Evolutionary conservation across 2,797 vertebrate species (phyloP).

Genomic region (Cossypha caffra): DNA sequence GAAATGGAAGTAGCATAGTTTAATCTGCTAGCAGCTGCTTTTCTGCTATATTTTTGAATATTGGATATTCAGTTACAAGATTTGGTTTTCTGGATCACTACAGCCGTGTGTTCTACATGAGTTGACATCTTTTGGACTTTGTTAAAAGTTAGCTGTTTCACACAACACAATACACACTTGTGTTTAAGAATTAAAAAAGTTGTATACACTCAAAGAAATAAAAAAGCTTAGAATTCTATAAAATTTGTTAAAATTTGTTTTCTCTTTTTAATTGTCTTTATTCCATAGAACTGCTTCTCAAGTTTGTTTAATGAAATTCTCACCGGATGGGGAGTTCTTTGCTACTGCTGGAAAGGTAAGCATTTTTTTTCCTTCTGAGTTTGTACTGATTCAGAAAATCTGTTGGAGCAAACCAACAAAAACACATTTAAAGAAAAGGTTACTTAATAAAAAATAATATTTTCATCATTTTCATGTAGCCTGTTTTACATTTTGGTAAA

Average conservation of each 20-base stretch:
- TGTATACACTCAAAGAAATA: not conserved
- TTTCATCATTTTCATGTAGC: not conserved
- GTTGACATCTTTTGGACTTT: not conserved
- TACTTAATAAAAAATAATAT: not conserved
- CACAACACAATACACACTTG: not conserved
- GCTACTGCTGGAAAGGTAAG: constrained; percentile 94
- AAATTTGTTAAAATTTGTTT: not conserved
- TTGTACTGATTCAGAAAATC: not conserved
- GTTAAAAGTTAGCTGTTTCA: not conserved
- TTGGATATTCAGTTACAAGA: not conserved
- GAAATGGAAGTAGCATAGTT: not conserved
- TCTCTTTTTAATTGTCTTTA: not conserved
- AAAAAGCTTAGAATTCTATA: not conserved
- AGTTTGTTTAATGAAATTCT: constrained; percentile 93
- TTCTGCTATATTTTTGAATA: not conserved
- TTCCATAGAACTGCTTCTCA: constrained; percentile 89
- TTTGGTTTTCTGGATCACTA: not conserved
- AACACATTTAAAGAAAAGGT: fast-evolving
- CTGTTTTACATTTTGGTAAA: not conserved
- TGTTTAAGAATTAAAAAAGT: not conserved
- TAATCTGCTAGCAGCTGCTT: not conserved
- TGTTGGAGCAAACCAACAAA: not conserved
- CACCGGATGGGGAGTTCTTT: constrained; percentile 96
- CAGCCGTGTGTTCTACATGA: not conserved
- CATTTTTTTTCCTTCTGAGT: not conserved